A percentile compares a stretch with the other conserved stretches of the same genome.
phyloP scores from a whole-genome alignment of 1,140 invertebrate genomes.

The Heterodera carotae region DNA sequence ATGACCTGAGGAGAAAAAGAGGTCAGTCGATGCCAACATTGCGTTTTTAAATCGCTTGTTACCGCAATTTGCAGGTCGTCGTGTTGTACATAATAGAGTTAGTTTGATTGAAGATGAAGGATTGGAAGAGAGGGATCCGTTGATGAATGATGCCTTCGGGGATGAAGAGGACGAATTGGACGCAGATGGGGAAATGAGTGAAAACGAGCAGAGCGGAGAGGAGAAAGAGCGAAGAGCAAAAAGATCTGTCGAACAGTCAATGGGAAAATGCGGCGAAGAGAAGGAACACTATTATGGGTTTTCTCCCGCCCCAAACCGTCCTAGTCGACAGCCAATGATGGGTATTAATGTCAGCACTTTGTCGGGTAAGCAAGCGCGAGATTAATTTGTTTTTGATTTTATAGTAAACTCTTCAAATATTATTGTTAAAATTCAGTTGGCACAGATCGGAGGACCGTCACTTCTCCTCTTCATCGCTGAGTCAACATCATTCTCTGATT shows the following conservation, averaged over 20 bases:
- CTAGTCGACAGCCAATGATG: constrained; percentile 34
- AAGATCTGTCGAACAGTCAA: neutral
- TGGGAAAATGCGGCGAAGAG: neutral
- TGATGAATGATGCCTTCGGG: constrained; percentile 12
- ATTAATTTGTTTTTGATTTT: neutral
- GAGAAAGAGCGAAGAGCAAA: constrained; percentile 11
- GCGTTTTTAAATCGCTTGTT: neutral
- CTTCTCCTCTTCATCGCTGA: constrained; percentile 1
- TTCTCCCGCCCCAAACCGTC: constrained; percentile 28
- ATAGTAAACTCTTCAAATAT: neutral
- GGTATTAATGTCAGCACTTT: constrained; percentile 36
- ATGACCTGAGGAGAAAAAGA: constrained; percentile 9
- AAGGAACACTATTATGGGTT: constrained; percentile 29
- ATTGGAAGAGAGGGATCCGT: constrained; percentile 22
- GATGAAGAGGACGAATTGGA: constrained; percentile 29
- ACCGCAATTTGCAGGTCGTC: constrained; percentile 13
- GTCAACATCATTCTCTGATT: neutral
- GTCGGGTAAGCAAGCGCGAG: constrained; percentile 19
- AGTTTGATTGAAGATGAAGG: constrained; percentile 35
- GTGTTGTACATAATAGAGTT: constrained; percentile 24
- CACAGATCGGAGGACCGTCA: neutral
- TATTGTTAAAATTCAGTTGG: constrained; percentile 8
- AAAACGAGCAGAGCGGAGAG: constrained; percentile 9
- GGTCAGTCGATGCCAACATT: neutral
- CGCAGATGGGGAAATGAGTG: constrained; percentile 39